Base-by-base conservation (phyloP, 2,888 invertebrate genomes). In the Idaea straminata region DNA sequence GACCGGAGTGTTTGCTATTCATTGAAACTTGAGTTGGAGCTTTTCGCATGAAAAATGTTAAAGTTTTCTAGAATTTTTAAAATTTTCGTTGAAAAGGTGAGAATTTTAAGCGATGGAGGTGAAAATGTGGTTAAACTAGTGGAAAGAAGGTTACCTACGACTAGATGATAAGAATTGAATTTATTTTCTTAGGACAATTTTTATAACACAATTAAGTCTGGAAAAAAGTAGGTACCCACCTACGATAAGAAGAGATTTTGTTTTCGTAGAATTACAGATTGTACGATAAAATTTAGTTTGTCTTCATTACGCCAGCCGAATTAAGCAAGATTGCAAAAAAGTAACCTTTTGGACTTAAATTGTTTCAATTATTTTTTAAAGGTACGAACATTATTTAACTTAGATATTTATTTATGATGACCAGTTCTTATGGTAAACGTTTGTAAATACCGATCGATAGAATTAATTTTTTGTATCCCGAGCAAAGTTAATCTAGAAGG, bases 401-500 rank as follows among this genome's bases (percentile, higher is more conserved):
- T 10, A 16, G 16, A 57, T 15, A 57, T 15, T 57, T 15, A 10
- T 57, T 57, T 57, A 57, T 57, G 3, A 57, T 15, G 3, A 15
- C 57, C 15, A 15, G 57, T 3, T 57, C 15, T 10, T 57, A 57
- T 57, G 5, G 16, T 15, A 3, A 59, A 59, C 47, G 10, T 47
- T 5, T 13, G 36, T 58, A 58, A 5, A 16, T 59, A 59, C 7
- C n/a, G 15, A 59, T 83, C 74, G 80, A 83, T 79, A 77, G 73
- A 79, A 80, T 71, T 76, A 79, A 85, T 83, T 86, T 87, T 83
- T 84, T 83, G 83, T 78, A 80, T 81, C 79, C 80, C 74, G 78
- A 83, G 79, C 78, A 79, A 84, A 85, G 83, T 87, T 89, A 89
- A 89, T 89, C 87, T 89, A 88, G 83, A 78, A 84, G 78, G 83